phyloP scores from a whole-genome alignment of 2,888 invertebrate species.

The Yponomeuta cagnagella region DNA sequence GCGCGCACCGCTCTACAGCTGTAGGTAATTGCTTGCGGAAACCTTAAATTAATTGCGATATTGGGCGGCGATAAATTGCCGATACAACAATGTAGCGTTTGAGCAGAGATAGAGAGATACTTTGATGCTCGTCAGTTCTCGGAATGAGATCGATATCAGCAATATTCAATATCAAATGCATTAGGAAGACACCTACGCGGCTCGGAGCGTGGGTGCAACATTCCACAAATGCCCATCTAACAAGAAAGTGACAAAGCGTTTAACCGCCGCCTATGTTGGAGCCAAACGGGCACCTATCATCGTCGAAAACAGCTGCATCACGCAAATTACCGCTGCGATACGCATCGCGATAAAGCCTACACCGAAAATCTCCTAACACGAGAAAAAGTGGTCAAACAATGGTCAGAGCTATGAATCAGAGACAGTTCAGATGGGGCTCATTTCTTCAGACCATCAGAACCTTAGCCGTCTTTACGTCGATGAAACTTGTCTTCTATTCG shows the following conservation, averaged over 20 bases:
- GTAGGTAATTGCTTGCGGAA: slow-evolving; percentile 1
- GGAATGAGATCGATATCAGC: slow-evolving; percentile 55
- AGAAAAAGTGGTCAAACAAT: slow-evolving; percentile 49
- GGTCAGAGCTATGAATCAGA: slow-evolving; percentile 40
- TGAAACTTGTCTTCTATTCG: slow-evolving; percentile 27
- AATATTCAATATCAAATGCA: slow-evolving; percentile 56
- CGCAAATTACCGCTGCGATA: slow-evolving; percentile 56
- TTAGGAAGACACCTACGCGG: slow-evolving; percentile 45
- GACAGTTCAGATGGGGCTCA: slow-evolving; percentile 41
- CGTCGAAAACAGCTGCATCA: slow-evolving; percentile 59
- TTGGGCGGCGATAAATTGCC: slow-evolving; percentile 32
- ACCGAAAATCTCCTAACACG: slow-evolving; percentile 39
- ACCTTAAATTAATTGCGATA: slow-evolving; percentile 11
- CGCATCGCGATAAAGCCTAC: slow-evolving; percentile 38
- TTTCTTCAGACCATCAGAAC: slow-evolving; percentile 23
- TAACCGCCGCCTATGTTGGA: slow-evolving; percentile 29
- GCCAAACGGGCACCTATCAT: slow-evolving; percentile 41
- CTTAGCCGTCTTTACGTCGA: slow-evolving; percentile 18
- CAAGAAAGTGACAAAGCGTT: slow-evolving; percentile 48
- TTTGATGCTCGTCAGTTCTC: slow-evolving; percentile 35
- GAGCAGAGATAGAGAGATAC: neutral
- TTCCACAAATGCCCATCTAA: slow-evolving; percentile 52
- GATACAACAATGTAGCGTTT: neutral
- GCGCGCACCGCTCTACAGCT: slow-evolving; percentile 16
- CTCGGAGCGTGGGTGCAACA: slow-evolving; percentile 45